Evolutionary conservation across 2,888 invertebrate genomes (phyloP), one percentile per base, ranked within the genome.

Genomic region (Athalia cordata): DNA sequence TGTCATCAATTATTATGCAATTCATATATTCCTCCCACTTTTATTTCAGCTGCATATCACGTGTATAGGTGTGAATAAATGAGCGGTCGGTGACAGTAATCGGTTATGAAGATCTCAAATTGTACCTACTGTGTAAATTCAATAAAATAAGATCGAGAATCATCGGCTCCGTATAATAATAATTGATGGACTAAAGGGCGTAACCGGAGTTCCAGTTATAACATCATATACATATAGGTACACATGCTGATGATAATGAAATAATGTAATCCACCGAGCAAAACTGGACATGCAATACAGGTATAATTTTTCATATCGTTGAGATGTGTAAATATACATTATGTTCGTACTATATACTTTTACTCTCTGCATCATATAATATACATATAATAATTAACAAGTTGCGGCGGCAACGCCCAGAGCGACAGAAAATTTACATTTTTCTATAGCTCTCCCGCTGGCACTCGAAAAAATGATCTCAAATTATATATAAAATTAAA

Each of bases 351-450:
- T n/a, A 29, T 29, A 55, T 55, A 68, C 68, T 68, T 68, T 68
- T 68, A 68, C 68, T 68, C 68, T 68, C 52, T 29, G 29, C 29
- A 29, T 29, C 29, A 29, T 29, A 29, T 29, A 29, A 2, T 29
- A 29, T 29, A 29, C 29, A 29, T 29, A 29, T 29, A 29, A 29
- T 29, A 29, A 29, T 29, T 29, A 29, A 68, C 50, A 68, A 68
- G 55, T 15, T 29, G 15, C 67, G 50, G 47, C 45, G 47, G 66
- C 11, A 43, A 68, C 68, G 68, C 68, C 68, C 68, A 11, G 55
- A 55, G 68, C 68, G 52, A 68, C 68, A 68, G 29, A 68, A 68
- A 55, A 68, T 68, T 68, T 52, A 7, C 68, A 68, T 68, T 29
- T 29, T 2, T 29, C 29, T 29, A 29, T 2, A 29, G 29, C 29